These are phyloP conservation scores for Oncorhynchus nerka DNA, from an alignment of 2,113 vertebrate species.

Conservation along the genomic window DNA sequence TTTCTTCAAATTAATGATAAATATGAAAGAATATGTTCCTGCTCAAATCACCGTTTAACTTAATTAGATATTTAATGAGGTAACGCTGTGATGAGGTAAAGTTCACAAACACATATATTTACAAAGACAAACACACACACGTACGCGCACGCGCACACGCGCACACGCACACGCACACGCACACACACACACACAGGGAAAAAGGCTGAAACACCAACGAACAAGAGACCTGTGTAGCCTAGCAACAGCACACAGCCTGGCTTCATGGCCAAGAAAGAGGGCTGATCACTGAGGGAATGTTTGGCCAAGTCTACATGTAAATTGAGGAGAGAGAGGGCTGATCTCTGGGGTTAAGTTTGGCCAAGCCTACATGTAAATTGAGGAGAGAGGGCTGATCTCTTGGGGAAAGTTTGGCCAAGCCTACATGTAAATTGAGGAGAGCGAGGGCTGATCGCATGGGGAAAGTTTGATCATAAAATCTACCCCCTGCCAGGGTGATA, in stretches of 20 bases:
- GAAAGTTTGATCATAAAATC: conserved; percentile 39
- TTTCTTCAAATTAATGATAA: too few relatives aligned
- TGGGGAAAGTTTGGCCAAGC: too few relatives aligned
- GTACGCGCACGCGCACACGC: background rate
- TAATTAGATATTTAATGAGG: too few relatives aligned
- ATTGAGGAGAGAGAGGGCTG: too few relatives aligned
- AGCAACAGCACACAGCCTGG: conserved; percentile 60
- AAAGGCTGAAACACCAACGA: conserved; percentile 48
- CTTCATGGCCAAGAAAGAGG: conserved; percentile 41
- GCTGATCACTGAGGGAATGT: fast-evolving
- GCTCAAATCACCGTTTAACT: too few relatives aligned
- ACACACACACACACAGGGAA: conserved; percentile 4
- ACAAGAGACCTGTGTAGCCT: conserved; percentile 62
- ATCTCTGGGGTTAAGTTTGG: too few relatives aligned
- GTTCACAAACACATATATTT: background rate
- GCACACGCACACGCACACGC: background rate
- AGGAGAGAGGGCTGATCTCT: too few relatives aligned
- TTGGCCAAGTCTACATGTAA: too few relatives aligned
- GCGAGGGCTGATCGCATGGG: conserved; percentile 34
- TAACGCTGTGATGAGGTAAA: too few relatives aligned
- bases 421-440: conserved; percentile 17
- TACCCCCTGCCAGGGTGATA: background rate
- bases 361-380: too few relatives aligned
- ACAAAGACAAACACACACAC: background rate
- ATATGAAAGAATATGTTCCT: too few relatives aligned